A percentile compares a stretch with the other conserved stretches of the same genome.
These are phyloP conservation scores for Tipula helvola DNA, from an alignment of 2,888 invertebrate genomes.

Conservation along the genomic window DNA sequence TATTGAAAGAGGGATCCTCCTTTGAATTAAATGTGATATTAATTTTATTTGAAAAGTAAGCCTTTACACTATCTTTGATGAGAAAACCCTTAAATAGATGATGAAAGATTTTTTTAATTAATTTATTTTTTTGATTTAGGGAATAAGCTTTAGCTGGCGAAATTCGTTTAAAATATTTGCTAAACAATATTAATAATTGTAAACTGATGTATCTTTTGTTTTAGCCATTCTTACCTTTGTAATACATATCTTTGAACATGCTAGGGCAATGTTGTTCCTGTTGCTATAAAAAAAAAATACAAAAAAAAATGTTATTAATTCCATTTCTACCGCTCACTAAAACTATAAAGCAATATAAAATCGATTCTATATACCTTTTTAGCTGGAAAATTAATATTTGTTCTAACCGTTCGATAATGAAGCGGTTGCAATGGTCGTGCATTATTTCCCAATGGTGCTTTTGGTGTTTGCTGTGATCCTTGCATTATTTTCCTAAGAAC, in stretches of 20 bases:
- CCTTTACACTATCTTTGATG: no score
- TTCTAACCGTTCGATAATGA: conserved; percentile 86
- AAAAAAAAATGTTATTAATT: not conserved
- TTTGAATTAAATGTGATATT: no score
- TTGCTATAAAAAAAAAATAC: not conserved
- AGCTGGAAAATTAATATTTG: conserved; percentile 92
- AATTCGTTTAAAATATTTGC: no score
- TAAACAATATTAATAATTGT: no score
- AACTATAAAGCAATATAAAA: not conserved
- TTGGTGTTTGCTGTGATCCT: conserved; percentile 72
- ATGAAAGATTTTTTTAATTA: no score
- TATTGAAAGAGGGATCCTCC: no score
- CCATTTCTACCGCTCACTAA: not conserved
- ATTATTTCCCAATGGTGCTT: conserved; percentile 88
- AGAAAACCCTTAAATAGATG: no score
- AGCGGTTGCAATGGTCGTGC: conserved; percentile 85
- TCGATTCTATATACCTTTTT: conserved; percentile 31
- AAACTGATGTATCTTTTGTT: no score
- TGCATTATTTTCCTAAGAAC: conserved; percentile 79
- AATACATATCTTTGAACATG: conserved; percentile 83
- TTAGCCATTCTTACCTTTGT: conserved; percentile 24
- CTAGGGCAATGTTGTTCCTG: conserved; percentile 51
- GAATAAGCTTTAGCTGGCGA: no score
- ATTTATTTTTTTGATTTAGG: no score
- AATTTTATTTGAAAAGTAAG: no score